Evolutionary conservation across 2,888 invertebrate genomes (phyloP), one percentile per base, ranked within the genome.

Genomic region (Drosophila stalkeri): DNA sequence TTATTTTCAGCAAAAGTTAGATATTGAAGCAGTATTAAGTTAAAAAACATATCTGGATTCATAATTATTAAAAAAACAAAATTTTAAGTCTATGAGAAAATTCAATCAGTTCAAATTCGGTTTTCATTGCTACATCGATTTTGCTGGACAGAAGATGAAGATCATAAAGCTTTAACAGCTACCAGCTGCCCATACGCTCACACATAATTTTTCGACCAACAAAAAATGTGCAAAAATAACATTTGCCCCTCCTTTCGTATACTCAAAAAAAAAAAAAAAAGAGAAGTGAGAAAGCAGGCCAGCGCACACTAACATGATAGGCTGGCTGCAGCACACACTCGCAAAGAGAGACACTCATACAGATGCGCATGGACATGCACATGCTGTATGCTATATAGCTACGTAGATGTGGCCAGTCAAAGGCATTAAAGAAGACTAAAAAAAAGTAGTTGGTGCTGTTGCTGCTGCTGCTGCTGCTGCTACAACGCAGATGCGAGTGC

Each of bases 271-370:
- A 66, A 57, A 77, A 55, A 23, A 27, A 27, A 47, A 62, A 64
- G 76, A 44, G 23, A 27, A 33, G 33, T 35, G 69, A 27, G 74
- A 81, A 75, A 63, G 60, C 72, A 73, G 80, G 70, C 70, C 73
- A 80, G 69, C 72, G 64, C 81, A 84, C 89, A 89, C 87, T 89
- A 89, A 90, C 89, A 87, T 79, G 87, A 87, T 87, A 90, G 87
- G 86, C 90, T 88, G 86, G 72, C 74, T 66, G 62, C 62, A 80
- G 61, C 61, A 63, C 65, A 60, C 52, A 23, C 63, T 54, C 23
- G 35, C 52, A 60, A 20, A 16, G 18, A 16, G 18, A 23, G 41
- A 41, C 57, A 47, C 49, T 56, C 68, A 67, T 46, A 54, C 39
- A 39, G 23, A 23, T 16, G 37, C 54, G 52, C 56, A 47, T 47